A percentile compares a stretch with the other conserved stretches of the same genome.
phyloP scores from a whole-genome alignment of 2,797 vertebrate genomes.

The Lagorchestes hirsutus region DNA sequence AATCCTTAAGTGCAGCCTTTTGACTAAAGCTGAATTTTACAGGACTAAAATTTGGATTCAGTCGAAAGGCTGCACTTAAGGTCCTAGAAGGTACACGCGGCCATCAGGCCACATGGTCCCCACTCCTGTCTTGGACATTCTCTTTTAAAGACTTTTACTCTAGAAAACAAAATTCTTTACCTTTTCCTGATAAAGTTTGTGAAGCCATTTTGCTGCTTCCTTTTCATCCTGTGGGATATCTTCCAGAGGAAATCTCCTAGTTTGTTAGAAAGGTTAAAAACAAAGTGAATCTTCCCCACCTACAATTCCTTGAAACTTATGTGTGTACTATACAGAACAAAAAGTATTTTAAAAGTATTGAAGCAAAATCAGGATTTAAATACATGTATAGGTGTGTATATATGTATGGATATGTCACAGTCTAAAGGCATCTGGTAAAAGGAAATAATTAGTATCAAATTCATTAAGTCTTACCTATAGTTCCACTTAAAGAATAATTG shows the following conservation, averaged over 20 bases:
- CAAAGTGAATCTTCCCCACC: slow-evolving; percentile 21
- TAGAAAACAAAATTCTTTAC: slow-evolving; percentile 80
- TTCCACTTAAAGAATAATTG: background rate
- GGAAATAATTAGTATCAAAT: accelerated
- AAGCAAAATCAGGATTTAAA: background rate
- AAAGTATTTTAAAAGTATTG: background rate
- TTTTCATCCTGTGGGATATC: slow-evolving; percentile 95
- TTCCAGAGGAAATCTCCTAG: slow-evolving; percentile 95
- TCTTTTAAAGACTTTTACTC: background rate
- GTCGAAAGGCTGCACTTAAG: too few species aligned
- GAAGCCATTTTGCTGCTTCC: slow-evolving; percentile 96
- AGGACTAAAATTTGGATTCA: too few species aligned
- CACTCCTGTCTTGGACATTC: accelerated
- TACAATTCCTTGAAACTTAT: background rate
- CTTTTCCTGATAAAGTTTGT: slow-evolving; percentile 99
- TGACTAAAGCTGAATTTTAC: too few species aligned
- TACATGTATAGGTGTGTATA: background rate
- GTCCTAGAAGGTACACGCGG: too few species aligned
- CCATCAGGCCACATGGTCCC: too few species aligned
- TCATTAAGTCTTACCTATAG: accelerated
- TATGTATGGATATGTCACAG: background rate
- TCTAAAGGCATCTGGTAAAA: background rate
- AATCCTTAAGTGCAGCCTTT: too few species aligned
- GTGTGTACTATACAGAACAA: background rate
- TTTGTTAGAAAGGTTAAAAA: slow-evolving; percentile 45